Evolutionary conservation across 2,113 vertebrate species (phyloP), one percentile per base, ranked within the genome.

Genomic region (rat (Rattus norvegicus)): DNA sequence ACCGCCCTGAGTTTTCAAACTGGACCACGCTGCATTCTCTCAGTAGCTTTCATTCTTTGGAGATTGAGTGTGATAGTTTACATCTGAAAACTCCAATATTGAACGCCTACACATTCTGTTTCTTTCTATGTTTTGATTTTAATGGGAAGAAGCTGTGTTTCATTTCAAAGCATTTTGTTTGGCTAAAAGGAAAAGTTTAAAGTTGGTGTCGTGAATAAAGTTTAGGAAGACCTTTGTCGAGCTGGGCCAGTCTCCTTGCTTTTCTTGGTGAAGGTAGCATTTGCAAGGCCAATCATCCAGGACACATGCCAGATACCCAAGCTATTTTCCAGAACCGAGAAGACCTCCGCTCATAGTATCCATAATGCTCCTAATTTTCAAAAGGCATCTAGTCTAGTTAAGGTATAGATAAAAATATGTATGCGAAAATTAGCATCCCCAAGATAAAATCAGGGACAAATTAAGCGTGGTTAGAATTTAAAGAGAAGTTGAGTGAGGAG

Each of bases 91-190:
- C 69, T 30, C 19, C 30, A 43, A 81, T 88, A 80, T 81, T 80
- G 24, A 92, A 54, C 75, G 33, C 85, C 7, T 54, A 72, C 39
- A 59, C 7, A 1, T 81, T 93, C 84, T 92, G 26, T 87, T 76
- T 86, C 88, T 61, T 96, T 96, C 90, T 86, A 72, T 26, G 24
- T 91, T 85, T 90, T 95, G 86, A 36, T 90, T 95, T 97, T 95
- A 95, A 69, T 79, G 26, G 12, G 5, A 69, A 85, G 94, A 59
- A 14, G 43, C 56, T 94, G 30, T 88, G 67, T 93, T 92, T 93
- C n/a, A 88, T 39, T 95, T 95, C 75, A 90, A 95, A 94, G 36
- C 85, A 49, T 52, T 75, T 47, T 30, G 56, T 43, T 11, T 75
- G 52, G 5, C 76, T 87, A 14, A 3, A n/a, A 49, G 12, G 11